Evolutionary conservation across 2,113 vertebrate species (phyloP).

Genomic region (Stegostoma tigrinum): DNA sequence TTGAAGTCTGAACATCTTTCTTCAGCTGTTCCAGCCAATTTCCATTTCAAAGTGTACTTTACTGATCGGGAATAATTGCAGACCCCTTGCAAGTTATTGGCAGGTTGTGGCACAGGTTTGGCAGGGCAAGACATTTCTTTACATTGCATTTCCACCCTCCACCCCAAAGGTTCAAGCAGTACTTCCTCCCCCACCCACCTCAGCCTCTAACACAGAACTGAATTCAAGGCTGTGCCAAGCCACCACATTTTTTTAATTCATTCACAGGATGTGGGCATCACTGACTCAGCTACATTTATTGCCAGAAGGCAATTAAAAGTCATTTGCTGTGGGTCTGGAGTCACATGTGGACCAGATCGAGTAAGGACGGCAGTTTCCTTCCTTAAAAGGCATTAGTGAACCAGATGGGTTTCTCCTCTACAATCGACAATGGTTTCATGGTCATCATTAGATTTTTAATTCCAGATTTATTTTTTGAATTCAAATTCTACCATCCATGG

Average conservation of each 20-base stretch:
- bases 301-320: too few species aligned
- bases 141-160: not conserved
- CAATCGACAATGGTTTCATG: too few species aligned
- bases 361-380: too few species aligned
- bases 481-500: too few species aligned
- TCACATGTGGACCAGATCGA: too few species aligned
- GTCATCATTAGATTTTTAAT: too few species aligned
- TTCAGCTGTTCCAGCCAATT: slow-evolving; percentile 16
- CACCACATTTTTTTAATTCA: not conserved
- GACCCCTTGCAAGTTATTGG: not conserved
- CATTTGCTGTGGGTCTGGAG: too few species aligned
- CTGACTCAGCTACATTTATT: too few species aligned
- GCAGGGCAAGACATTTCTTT: not conserved
- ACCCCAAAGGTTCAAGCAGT: not conserved
- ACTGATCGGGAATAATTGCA: not conserved
- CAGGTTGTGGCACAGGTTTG: not conserved
- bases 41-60: slow-evolving; percentile 7
- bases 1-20: slow-evolving; percentile 7
- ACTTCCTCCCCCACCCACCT: not conserved
- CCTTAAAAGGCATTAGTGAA: too few species aligned
- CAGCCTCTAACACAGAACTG: not conserved
- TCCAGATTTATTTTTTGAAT: too few species aligned
- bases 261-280: too few species aligned
- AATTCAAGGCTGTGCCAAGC: not conserved
- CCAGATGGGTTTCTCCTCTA: too few species aligned